Base-by-base conservation (phyloP, 1,140 invertebrate species). In the Neodiprion lecontei region DNA sequence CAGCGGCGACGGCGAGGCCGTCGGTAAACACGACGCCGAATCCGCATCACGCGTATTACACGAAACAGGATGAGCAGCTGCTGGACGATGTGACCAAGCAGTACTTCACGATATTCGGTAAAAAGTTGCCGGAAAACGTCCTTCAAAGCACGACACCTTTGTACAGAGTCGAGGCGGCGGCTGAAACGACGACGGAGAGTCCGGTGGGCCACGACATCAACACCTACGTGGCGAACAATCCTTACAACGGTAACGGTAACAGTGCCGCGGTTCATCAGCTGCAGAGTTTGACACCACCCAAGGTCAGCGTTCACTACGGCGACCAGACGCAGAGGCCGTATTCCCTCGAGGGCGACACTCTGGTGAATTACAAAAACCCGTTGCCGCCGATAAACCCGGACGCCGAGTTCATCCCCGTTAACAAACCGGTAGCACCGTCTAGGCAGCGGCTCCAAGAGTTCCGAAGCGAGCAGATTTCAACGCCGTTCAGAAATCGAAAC, bases 71-170 rank as follows among this genome's bases (percentile, higher is more conserved):
- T 67, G 92, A 93, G 75, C 89, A 89, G 50, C 89, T 92, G 48
- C 86, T 94, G 53, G 94, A 95, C 76, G 93, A 95, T 76, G 93
- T 93, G 10, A 94, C 93, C 3, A 94, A 93, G 80, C 93, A 94
- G 77, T 94, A 94, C 70, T 94, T 94, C 77, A 93, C 93, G 40
- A 90, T 93, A 74, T 95, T 94, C 77, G 94, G 94, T 0, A 92
- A 94, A 79, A 94, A 94, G 83, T 79, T 94, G 1, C 78, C 79
- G 5, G 89, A 89, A 69, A 87, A 88, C 77, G 84, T 81, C 12
- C 77, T 88, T 76, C 85, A 74, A 75, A 88, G 79, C 80, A 94
- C 89, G 28, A 91, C 83, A 70, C 91, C 89, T 53, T 88, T 83
- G 53, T 92, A 91, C 70, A 84, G 88, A 4, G 89, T 89, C 69